Percentiles rank a stretch among this genome's conserved stretches.
These are phyloP conservation scores for Papilio aristodemus DNA, from an alignment of 1,140 invertebrate genomes.

Conservation along the genomic window DNA sequence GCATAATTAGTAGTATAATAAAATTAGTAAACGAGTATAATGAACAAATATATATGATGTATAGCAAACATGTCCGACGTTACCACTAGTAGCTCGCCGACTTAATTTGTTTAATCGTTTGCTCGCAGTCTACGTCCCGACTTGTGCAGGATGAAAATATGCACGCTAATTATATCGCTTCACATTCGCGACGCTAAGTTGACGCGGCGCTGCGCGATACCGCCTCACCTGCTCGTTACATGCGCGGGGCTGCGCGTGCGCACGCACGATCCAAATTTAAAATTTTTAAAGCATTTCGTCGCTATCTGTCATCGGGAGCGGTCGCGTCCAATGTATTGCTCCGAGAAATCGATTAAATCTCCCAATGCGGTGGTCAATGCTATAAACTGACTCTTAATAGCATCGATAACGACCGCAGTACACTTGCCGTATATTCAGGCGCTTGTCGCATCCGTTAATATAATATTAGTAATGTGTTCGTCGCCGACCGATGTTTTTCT, in stretches of 20 bases:
- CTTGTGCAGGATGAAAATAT: constrained; percentile 44
- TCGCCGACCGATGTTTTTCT: constrained; percentile 30
- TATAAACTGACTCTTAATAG: constrained; percentile 65
- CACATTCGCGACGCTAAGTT: constrained; percentile 56
- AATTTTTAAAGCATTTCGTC: constrained; percentile 62
- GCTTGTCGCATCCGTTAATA: constrained; percentile 36
- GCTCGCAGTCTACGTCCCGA: constrained; percentile 30
- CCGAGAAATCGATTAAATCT: constrained; percentile 65
- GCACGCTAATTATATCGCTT: constrained; percentile 57
- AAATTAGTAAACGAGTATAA: constrained; percentile 1
- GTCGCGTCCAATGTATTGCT: constrained; percentile 52
- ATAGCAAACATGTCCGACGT: not conserved
- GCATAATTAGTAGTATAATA: not conserved
- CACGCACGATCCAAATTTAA: constrained; percentile 54
- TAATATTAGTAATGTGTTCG: constrained; percentile 37
- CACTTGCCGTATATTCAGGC: constrained; percentile 36
- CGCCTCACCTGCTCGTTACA: constrained; percentile 65
- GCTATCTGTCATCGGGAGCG: constrained; percentile 72
- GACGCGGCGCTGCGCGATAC: constrained; percentile 58
- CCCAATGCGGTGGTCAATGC: constrained; percentile 66
- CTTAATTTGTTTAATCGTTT: constrained; percentile 25
- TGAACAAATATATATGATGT: constrained; percentile 7
- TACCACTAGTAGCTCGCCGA: not conserved
- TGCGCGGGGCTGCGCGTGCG: constrained; percentile 52
- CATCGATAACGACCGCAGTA: constrained; percentile 51